Conservation (phyloP, 1,140 invertebrate species). For the Tetramorium parvispinum region DNA sequence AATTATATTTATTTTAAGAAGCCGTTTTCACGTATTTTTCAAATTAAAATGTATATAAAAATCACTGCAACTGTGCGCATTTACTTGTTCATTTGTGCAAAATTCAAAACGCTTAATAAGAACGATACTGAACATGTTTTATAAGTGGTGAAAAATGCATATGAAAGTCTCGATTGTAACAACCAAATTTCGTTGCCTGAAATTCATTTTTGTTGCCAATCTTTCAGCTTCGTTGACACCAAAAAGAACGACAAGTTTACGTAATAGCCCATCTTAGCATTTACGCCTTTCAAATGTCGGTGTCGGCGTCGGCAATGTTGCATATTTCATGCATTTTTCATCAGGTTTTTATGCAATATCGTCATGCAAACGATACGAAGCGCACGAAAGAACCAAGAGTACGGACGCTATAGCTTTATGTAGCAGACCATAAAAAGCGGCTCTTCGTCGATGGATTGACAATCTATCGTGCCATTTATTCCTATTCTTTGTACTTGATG, state of each 20-base stretch:
- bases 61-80: background rate
- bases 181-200: background rate
- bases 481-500: constrained; percentile 49
- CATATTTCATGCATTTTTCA: constrained; percentile 68
- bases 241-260: constrained; percentile 20
- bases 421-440: constrained; percentile 50
- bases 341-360: constrained; percentile 59
- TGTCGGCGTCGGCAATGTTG: constrained; percentile 38
- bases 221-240: background rate
- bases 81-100: background rate
- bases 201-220: background rate
- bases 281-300: constrained; percentile 36
- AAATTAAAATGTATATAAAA: background rate
- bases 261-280: constrained; percentile 41
- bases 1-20: constrained; percentile 6
- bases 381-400: constrained; percentile 40
- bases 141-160: background rate
- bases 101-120: background rate
- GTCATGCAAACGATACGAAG: constrained; percentile 43
- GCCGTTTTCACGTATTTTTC: background rate
- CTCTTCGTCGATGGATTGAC: constrained; percentile 45
- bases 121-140: background rate
- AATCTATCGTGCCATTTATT: constrained; percentile 58
- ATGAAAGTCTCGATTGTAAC: background rate
- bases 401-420: constrained; percentile 50